Base-by-base conservation (phyloP, 2,888 invertebrate genomes). In the Protophormia terraenovae region DNA sequence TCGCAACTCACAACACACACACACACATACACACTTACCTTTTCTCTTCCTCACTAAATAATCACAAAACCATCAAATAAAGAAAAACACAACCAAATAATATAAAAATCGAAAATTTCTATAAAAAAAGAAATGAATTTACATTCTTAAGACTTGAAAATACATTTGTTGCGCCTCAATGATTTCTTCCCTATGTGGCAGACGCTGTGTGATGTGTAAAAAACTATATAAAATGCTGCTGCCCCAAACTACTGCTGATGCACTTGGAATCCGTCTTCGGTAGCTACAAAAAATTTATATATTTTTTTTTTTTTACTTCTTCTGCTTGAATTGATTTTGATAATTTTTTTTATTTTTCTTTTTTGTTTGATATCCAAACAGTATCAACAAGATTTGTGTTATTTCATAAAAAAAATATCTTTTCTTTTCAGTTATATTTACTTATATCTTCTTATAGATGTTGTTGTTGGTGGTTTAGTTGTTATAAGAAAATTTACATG, bases 151-250 rank as follows among this genome's bases (percentile, higher is more conserved):
- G 32, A 45, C 69, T 62, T 47, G 41, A 53, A 60, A 16, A 41
- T 60, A 41, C 60, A 82, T 82, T 85, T 69, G 82, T 85, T 85
- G 85, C 75, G 78, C 85, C 77, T 85, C 82, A 85, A 82, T 85
- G 85, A 64, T 41, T 82, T 72, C 58, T 67, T 60, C 22, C 50
- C 38, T 67, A 45, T 41, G 50, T 60, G 60, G 53, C 73, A 50
- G 73, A 29, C 62, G 47, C 35, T 27, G 53, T 35, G 50, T n/a
- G 16, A 50, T 2, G 32, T 60, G 27, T 55, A 38, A 12, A 41
- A 32, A 58, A n/a, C 41, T 53, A 45, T 3, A 16, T 45, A n/a
- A 14, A 62, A n/a, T n/a, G 4, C 27, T 55, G 69, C 38, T 76
- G 75, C 58, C 4, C n/a, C 38, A 8, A 22, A 38, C 19, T 38